Evolutionary conservation across 2,888 invertebrate genomes (phyloP).

Genomic region (Ennomos quercinarius): DNA sequence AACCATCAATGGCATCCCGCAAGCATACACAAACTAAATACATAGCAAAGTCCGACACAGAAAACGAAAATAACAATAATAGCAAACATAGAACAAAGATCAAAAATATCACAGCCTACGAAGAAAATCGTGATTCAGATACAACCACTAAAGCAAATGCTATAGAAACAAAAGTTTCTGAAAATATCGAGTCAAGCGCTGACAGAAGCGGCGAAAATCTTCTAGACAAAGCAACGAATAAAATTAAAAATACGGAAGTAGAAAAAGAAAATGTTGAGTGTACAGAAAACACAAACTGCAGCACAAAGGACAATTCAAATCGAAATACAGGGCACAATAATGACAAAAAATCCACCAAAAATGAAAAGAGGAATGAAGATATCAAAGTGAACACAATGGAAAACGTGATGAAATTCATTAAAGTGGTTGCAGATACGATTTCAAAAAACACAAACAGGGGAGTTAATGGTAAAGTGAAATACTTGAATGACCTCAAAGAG

Average conservation of each 20-base stretch:
- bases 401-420: conserved; percentile 64
- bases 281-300: conserved; percentile 10
- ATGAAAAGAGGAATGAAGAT: conserved; percentile 17
- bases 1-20: not conserved
- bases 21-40: conserved; percentile 7
- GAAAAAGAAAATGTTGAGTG: conserved; percentile 11
- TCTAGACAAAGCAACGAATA: not conserved
- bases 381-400: conserved; percentile 57
- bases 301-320: conserved; percentile 18
- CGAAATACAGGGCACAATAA: conserved; percentile 10
- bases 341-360: conserved; percentile 3
- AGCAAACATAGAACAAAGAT: not conserved
- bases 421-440: conserved; percentile 71
- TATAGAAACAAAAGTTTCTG: not conserved
- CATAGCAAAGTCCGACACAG: not conserved
- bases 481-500: conserved; percentile 85
- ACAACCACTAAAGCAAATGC: not conserved
- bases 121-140: not conserved
- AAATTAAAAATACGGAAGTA: conserved; percentile 19
- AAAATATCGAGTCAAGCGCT: not conserved
- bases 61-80: conserved; percentile 6
- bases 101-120: not conserved
- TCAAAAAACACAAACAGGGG: conserved; percentile 68
- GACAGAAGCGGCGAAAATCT: conserved; percentile 1
- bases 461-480: conserved; percentile 83